Conservation (phyloP, 2,888 invertebrate species). For the Aradus depressus region DNA sequence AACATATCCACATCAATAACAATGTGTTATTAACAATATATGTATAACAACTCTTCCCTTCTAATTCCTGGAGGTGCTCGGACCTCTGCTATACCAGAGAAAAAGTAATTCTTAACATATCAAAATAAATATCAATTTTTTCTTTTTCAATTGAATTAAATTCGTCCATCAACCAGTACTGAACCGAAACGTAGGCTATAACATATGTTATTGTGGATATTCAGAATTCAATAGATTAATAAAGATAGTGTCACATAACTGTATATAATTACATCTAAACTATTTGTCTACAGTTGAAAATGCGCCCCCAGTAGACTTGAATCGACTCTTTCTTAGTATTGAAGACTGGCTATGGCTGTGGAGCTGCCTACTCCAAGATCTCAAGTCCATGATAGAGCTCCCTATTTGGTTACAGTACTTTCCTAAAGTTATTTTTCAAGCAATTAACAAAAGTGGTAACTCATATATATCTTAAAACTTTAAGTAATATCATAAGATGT, state of each 20-base stretch:
- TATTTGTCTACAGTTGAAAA: constrained; percentile 3
- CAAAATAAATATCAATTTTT: too few relatives aligned
- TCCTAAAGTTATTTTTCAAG: constrained; percentile 58
- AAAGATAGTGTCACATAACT: too few relatives aligned
- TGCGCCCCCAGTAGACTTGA: constrained; percentile 13
- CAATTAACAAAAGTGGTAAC: constrained; percentile 55
- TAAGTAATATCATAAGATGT: neutral
- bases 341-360: constrained; percentile 62
- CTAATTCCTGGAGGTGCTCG: too few relatives aligned
- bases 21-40: too few relatives aligned
- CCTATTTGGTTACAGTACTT: constrained; percentile 64
- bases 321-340: constrained; percentile 34
- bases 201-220: neutral
- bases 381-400: constrained; percentile 48
- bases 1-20: too few relatives aligned
- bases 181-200: neutral
- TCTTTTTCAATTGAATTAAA: too few relatives aligned
- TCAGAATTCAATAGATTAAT: too few relatives aligned
- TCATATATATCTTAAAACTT: constrained; percentile 23
- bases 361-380: constrained; percentile 46
- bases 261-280: neutral
- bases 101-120: too few relatives aligned
- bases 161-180: too few relatives aligned
- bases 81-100: too few relatives aligned
- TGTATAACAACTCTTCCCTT: too few relatives aligned